Evolutionary conservation across 30 jellyfish, hydroid and myxozoan genomes (phyloP), one percentile per base, ranked within the genome.

Genomic region (Sanderia malayensis): DNA sequence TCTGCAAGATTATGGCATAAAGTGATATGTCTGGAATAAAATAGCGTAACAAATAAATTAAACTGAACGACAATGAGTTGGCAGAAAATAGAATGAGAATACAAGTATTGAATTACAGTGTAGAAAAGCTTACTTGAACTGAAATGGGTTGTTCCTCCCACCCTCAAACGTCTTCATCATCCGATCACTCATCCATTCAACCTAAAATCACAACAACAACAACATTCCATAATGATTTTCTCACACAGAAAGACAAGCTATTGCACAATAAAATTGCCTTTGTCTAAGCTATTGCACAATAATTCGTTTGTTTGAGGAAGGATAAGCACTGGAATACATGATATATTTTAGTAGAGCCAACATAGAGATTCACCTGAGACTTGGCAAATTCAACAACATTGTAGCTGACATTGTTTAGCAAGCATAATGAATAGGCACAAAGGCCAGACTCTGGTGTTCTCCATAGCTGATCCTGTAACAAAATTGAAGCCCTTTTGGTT

Each of bases 121-220:
- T n/a, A n/a, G n/a, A n/a, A 23, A 4, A 21, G 21, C 86, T 52
- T 69, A 88, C 97, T 90, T 90, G 74, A 90, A 90, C 26, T 94
- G 88, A 63, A 90, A 90, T 1, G 98, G 98, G 44, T 90, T 90
- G 23, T 71, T 79, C 10, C 96, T 60, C 7, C 90, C 96, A 0
- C 80, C 90, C 83, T 90, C 98, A 79, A 90, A 90, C 22, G 90
- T 90, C 47, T 90, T 90, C 96, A 90, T 90, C 98, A 90, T 90
- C 22, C 94, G 86, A 63, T 90, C 98, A 44, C 98, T 90, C 98
- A 90, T 90, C 98, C 98, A 90, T 65, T 90, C 98, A 30, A 90
- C 98, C 97, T 88, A 31, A 64, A 61, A 53, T 18, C 13, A 11
- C 22, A 30, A 28, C 57, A 41, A n/a, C n/a, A n/a, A n/a, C n/a